A percentile compares a stretch with the other conserved stretches of the same genome.
Evolutionary conservation across 1,140 invertebrate species (phyloP).

Genomic region (Trinorchestia longiramus): DNA sequence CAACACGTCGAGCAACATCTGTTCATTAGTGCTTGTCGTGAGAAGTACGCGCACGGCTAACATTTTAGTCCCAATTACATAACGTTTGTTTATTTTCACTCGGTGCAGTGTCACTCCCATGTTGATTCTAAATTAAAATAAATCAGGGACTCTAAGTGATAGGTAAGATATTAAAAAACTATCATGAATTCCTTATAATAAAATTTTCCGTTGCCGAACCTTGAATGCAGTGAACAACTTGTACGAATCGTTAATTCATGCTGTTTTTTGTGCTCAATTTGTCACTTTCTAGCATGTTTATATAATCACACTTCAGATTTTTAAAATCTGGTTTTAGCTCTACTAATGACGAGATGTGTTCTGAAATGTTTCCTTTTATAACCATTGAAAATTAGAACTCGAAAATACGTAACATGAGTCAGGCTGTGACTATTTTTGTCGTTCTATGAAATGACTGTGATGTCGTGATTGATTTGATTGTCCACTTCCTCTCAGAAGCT

Average conservation of each 20-base stretch:
- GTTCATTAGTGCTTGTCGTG: too few species aligned
- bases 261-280: not conserved
- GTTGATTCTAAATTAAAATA: not conserved
- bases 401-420: not conserved
- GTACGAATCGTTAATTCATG: not conserved
- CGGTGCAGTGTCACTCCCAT: not conserved
- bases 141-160: not conserved
- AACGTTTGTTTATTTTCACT: too few species aligned
- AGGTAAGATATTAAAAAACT: not conserved
- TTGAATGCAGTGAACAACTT: not conserved
- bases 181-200: not conserved
- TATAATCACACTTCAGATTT: not conserved
- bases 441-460: not conserved
- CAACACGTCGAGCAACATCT: too few species aligned
- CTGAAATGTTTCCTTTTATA: not conserved
- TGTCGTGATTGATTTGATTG: not conserved
- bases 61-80: not conserved
- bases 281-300: not conserved
- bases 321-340: not conserved
- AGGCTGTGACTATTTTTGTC: not conserved
- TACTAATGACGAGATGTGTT: not conserved
- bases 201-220: not conserved
- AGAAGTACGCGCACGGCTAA: not conserved
- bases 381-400: not conserved
- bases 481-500: not conserved